Evolutionary conservation across 2,888 invertebrate species (phyloP).

Genomic region (Hydroisotoma schaefferi): DNA sequence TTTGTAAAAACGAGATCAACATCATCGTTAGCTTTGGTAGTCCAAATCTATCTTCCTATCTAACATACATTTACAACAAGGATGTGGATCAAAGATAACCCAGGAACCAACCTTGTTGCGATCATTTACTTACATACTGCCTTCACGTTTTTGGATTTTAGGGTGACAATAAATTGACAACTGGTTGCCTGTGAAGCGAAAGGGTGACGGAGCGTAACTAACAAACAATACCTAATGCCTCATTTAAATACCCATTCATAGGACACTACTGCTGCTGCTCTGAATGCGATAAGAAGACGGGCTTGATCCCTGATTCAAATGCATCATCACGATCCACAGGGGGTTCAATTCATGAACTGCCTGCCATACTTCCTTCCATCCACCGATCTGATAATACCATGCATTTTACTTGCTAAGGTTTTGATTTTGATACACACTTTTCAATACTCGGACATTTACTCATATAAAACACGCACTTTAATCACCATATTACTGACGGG

Average conservation of each 20-base stretch:
- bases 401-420: neutral
- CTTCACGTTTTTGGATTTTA: too few species aligned
- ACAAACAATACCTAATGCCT: slow-evolving; percentile 4
- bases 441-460: too few species aligned
- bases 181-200: neutral
- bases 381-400: neutral
- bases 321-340: slow-evolving; percentile 3
- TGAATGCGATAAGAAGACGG: neutral
- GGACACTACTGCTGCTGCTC: too few species aligned
- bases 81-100: neutral
- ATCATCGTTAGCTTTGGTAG: too few species aligned
- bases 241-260: slow-evolving; percentile 1
- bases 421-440: too few species aligned
- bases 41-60: too few species aligned
- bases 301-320: slow-evolving; percentile 1
- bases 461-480: too few species aligned
- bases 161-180: slow-evolving; percentile 3
- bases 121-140: too few species aligned
- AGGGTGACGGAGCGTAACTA: slow-evolving; percentile 5
- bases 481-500: too few species aligned
- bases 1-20: too few species aligned
- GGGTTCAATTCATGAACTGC: neutral
- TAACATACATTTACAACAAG: too few species aligned
- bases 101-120: neutral
- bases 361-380: neutral